Percentiles rank a stretch among this genome's conserved stretches.
Evolutionary conservation across 1,140 invertebrate genomes (phyloP).

Genomic region (Fopius arisanus): DNA sequence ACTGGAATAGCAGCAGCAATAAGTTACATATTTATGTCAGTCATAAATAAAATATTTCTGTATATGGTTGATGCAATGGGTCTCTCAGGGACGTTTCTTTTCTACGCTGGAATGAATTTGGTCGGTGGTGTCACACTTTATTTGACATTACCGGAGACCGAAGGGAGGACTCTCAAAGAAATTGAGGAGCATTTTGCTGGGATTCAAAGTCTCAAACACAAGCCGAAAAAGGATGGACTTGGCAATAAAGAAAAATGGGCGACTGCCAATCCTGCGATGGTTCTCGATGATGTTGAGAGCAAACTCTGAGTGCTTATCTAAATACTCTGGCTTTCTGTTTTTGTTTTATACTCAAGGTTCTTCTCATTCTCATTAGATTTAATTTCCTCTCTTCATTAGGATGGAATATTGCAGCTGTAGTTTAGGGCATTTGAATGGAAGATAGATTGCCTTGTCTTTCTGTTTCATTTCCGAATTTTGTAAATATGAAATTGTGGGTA

Average conservation of each 20-base stretch:
- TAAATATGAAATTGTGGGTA: background rate
- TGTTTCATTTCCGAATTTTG: background rate
- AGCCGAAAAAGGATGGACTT: constrained; percentile 45
- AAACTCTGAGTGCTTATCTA: constrained; percentile 46
- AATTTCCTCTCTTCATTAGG: background rate
- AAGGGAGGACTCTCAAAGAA: constrained; percentile 80
- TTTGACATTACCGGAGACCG: constrained; percentile 79
- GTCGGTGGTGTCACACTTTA: constrained; percentile 68
- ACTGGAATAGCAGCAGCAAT: constrained; percentile 75
- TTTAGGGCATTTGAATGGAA: background rate
- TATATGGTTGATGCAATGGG: constrained; percentile 70
- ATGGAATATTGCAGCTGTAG: background rate
- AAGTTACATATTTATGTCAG: constrained; percentile 76
- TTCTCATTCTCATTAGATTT: background rate
- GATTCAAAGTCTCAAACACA: constrained; percentile 61
- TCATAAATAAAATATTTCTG: constrained; percentile 77
- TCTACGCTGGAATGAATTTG: constrained; percentile 73
- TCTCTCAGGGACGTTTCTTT: constrained; percentile 73
- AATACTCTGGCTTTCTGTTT: background rate
- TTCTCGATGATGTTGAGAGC: constrained; percentile 55
- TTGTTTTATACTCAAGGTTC: background rate
- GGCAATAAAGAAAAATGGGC: constrained; percentile 59
- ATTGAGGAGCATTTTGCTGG: constrained; percentile 75
- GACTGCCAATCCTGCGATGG: constrained; percentile 49
- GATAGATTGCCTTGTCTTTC: background rate